These are phyloP conservation scores for Garrulus glandarius DNA, from an alignment of 2,797 vertebrate species.

Conservation along the genomic window DNA sequence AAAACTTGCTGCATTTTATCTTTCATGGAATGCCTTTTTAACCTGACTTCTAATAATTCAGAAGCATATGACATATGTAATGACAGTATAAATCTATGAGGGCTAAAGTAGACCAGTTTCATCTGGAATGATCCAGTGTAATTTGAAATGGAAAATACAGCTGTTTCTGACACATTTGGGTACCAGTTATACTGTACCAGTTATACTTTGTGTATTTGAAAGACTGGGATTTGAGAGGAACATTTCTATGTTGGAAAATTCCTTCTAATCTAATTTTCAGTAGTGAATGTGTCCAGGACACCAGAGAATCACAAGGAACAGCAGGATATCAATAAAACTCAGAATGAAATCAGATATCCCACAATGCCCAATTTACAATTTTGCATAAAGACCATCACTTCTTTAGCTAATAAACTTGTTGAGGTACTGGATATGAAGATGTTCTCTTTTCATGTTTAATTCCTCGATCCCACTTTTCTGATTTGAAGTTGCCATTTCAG, in stretches of 20 bases:
- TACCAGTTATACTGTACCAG: neutral
- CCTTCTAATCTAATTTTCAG: neutral
- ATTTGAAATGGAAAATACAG: neutral
- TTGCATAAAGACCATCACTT: neutral
- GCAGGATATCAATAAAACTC: neutral
- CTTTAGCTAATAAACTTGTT: neutral
- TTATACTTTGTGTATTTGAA: neutral
- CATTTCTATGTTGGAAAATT: neutral
- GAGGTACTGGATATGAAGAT: neutral
- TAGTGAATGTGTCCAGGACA: neutral
- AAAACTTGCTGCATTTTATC: neutral
- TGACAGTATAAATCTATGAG: neutral
- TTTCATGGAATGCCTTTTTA: neutral
- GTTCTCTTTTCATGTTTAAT: neutral
- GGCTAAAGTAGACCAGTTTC: neutral
- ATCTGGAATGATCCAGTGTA: neutral
- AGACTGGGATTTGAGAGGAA: neutral
- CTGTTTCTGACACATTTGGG: neutral
- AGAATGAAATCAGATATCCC: neutral
- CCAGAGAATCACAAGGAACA: neutral
- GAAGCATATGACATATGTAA: neutral
- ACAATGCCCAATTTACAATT: neutral
- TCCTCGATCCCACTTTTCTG: neutral
- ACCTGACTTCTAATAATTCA: neutral
- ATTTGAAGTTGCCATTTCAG: neutral